Evolutionary conservation across 2,888 invertebrate genomes (phyloP).

Genomic region (Deroplatys truncata): DNA sequence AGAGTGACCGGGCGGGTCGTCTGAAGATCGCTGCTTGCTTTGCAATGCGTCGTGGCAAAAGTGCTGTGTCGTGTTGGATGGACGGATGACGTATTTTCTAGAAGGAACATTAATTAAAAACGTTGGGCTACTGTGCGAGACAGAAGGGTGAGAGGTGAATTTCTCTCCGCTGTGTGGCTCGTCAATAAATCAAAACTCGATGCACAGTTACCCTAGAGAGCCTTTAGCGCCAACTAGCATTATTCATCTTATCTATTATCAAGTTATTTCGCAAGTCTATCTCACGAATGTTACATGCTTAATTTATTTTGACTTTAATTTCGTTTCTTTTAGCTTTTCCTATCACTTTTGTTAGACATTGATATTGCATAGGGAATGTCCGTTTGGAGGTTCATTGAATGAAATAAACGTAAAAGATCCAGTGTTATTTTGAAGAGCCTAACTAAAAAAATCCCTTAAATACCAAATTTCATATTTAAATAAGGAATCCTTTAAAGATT

Average conservation of each 20-base stretch:
- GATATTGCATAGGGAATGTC: too few species aligned
- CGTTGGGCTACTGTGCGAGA: neutral
- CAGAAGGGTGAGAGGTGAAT: neutral
- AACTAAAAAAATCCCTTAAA: too few species aligned
- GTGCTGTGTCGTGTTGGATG: slow-evolving; percentile 9
- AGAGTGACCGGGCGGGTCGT: neutral
- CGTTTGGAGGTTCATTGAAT: too few species aligned
- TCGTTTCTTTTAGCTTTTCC: too few species aligned
- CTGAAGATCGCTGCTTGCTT: neutral
- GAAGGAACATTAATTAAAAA: neutral
- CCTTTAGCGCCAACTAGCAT: neutral
- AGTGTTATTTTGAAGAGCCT: too few species aligned
- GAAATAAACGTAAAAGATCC: too few species aligned
- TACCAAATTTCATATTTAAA: too few species aligned
- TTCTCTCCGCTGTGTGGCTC: neutral
- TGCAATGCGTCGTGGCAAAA: neutral
- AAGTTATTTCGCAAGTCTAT: neutral
- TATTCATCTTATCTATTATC: neutral
- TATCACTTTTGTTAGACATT: too few species aligned
- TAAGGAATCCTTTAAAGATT: too few species aligned
- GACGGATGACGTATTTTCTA: neutral
- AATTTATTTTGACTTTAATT: too few species aligned
- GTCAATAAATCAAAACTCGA: neutral
- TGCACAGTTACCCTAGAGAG: neutral
- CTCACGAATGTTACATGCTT: too few species aligned